These are phyloP conservation scores for Melinopterus prodromus DNA, from an alignment of 2,888 invertebrate genomes.

Conservation along the genomic window DNA sequence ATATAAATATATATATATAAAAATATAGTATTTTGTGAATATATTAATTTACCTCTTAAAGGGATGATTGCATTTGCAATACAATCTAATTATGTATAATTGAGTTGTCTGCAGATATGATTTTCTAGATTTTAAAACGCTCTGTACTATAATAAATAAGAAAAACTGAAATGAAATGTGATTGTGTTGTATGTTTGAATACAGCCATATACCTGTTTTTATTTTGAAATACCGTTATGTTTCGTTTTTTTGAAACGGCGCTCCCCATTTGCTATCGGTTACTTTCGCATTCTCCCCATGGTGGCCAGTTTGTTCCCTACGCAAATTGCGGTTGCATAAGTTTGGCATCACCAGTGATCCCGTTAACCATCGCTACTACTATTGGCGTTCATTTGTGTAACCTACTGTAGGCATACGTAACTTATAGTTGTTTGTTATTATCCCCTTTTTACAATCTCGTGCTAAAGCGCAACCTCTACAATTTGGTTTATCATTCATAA, in stretches of 20 bases:
- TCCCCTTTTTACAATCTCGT: constrained; percentile 5
- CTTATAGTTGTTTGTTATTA: neutral
- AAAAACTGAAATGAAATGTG: constrained; percentile 32
- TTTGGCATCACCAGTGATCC: neutral
- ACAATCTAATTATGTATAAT: constrained; percentile 27
- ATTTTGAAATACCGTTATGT: constrained; percentile 27
- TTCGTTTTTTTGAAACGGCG: constrained; percentile 27
- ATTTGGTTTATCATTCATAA: constrained; percentile 23
- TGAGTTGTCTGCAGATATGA: constrained; percentile 26
- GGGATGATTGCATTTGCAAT: constrained; percentile 27
- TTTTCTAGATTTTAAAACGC: constrained; percentile 29
- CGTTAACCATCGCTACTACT: neutral
- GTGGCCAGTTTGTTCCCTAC: neutral
- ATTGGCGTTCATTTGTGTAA: neutral
- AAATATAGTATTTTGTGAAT: constrained; percentile 31
- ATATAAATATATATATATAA: constrained; percentile 19
- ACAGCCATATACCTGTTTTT: constrained; percentile 24
- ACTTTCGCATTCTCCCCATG: neutral
- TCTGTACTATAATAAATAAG: constrained; percentile 31
- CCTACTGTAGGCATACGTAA: neutral
- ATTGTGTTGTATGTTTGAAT: constrained; percentile 30
- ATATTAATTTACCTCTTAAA: constrained; percentile 29
- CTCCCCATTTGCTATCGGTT: neutral
- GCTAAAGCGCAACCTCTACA: constrained; percentile 4
- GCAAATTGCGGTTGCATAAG: neutral